Evolutionary conservation across 2,797 vertebrate species (phyloP).

Genomic region (Sebastes elongatus): DNA sequence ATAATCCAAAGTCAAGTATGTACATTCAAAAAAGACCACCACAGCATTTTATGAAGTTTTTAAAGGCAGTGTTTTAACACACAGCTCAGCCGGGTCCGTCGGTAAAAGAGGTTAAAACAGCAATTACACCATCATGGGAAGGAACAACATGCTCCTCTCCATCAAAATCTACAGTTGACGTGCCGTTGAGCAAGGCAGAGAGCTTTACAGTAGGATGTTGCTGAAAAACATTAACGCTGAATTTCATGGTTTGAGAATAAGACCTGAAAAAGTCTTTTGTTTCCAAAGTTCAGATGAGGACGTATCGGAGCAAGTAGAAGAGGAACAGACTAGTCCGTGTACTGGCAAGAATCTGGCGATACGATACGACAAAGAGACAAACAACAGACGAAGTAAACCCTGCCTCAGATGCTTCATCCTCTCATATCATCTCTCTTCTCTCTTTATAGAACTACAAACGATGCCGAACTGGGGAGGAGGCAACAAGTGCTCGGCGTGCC

Average conservation of each 20-base stretch:
- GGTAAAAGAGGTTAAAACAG: neutral
- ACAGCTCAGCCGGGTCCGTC: too few relatives aligned
- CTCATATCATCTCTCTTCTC: neutral
- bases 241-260: neutral
- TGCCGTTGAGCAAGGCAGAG: neutral
- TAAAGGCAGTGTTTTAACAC: too few relatives aligned
- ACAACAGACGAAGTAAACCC: too few relatives aligned
- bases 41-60: too few relatives aligned
- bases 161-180: neutral
- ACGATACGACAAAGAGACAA: neutral
- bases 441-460: slow-evolving; percentile 40
- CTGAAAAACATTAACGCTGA: neutral
- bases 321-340: too few relatives aligned
- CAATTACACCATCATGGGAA: neutral
- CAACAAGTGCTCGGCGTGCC: slow-evolving; percentile 90
- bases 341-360: neutral
- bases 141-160: neutral
- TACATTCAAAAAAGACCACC: too few relatives aligned
- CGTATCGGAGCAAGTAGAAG: too few relatives aligned
- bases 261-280: neutral
- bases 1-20: too few relatives aligned
- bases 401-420: neutral
- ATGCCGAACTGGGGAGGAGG: slow-evolving; percentile 98
- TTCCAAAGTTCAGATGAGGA: neutral
- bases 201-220: rapidly evolving